Conservation (phyloP, 2,113 vertebrate genomes). For the Eurypyga helias region DNA sequence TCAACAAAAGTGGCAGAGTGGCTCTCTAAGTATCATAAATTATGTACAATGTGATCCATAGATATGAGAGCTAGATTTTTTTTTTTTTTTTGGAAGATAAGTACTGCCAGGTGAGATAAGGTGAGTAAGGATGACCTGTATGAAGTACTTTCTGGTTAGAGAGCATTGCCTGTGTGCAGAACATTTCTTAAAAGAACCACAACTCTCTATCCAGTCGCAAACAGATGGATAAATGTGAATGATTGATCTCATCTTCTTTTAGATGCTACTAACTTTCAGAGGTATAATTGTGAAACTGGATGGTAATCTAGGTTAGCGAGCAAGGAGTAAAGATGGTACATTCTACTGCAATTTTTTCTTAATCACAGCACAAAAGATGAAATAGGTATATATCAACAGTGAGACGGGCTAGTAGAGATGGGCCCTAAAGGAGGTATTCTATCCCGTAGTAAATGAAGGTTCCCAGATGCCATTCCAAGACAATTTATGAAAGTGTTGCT, state of each 20-base stretch:
- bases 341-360: background rate
- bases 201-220: background rate
- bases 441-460: background rate
- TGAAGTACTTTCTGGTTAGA: background rate
- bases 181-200: background rate
- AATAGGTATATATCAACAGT: background rate
- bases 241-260: background rate
- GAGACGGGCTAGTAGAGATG: background rate
- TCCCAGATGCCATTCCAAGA: background rate
- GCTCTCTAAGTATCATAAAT: background rate
- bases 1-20: background rate
- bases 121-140: background rate
- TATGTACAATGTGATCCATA: background rate
- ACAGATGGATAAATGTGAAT: background rate
- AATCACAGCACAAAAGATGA: background rate
- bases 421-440: accelerated
- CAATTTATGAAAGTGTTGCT: background rate
- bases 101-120: background rate
- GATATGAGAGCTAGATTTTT: background rate
- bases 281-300: background rate
- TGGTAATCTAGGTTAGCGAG: background rate
- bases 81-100: background rate
- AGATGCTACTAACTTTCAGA: background rate
- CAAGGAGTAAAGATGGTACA: background rate
- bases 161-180: background rate